Evolutionary conservation across 2,113 vertebrate species (phyloP).

Genomic region (human (Homo sapiens)): GRCh38 chr5:72999001-72999500

Average conservation of each 20-base stretch:
- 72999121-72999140: background rate
- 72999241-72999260: background rate
- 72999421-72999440: too few relatives aligned
- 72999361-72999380: background rate
- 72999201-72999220: slow-evolving; percentile 9
- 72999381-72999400: too few relatives aligned
- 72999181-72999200: background rate
- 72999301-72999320: background rate
- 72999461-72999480: too few relatives aligned
- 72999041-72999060: background rate
- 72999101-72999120: background rate
- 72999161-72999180: background rate
- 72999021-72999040: background rate
- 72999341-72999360: background rate
- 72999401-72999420: too few relatives aligned
- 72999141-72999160: background rate
- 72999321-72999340: background rate
- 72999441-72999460: too few relatives aligned
- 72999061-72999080: background rate
- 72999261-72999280: background rate
- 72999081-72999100: background rate
- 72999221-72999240: background rate
- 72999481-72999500: too few relatives aligned
- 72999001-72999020: background rate
- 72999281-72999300: background rate